These are phyloP conservation scores for Erebia palarica DNA, from an alignment of 2,888 invertebrate species.

Conservation along the genomic window DNA sequence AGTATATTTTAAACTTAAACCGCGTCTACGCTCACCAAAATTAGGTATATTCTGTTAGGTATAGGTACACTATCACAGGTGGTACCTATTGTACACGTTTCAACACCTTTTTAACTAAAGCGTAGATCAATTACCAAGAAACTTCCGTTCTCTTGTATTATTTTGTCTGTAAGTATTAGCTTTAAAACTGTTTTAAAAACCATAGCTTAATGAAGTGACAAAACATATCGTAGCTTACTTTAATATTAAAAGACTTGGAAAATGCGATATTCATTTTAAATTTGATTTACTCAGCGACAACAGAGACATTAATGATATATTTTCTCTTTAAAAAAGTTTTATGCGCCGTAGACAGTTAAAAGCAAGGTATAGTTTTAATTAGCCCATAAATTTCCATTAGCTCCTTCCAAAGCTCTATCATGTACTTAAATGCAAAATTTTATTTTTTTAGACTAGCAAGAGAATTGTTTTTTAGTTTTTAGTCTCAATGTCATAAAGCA, in stretches of 20 bases:
- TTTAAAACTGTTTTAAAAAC: neutral
- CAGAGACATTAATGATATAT: constrained; percentile 23
- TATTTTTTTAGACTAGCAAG: too few species aligned
- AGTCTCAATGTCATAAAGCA: too few species aligned
- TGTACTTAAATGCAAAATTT: neutral
- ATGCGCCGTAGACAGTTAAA: constrained; percentile 6
- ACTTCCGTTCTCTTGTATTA: neutral
- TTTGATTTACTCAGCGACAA: constrained; percentile 28
- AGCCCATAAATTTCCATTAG: constrained; percentile 10
- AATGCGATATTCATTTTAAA: constrained; percentile 27
- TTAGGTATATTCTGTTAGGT: too few species aligned
- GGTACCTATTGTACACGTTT: too few species aligned
- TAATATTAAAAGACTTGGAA: constrained; percentile 28
- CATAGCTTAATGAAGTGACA: neutral
- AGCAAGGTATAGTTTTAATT: constrained; percentile 17
- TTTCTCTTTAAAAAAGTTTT: constrained; percentile 25
- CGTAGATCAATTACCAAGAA: neutral
- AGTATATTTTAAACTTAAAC: too few species aligned
- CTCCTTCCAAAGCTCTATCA: neutral
- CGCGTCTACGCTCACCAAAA: too few species aligned
- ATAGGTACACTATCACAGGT: too few species aligned
- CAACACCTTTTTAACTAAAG: too few species aligned
- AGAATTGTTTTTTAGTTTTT: too few species aligned
- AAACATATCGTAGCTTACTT: constrained; percentile 18
- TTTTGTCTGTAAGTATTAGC: neutral